Percentiles rank a stretch among this genome's conserved stretches.
These are phyloP conservation scores for Zalophus californianus DNA, from an alignment of 2,797 vertebrate genomes.

Conservation along the genomic window DNA sequence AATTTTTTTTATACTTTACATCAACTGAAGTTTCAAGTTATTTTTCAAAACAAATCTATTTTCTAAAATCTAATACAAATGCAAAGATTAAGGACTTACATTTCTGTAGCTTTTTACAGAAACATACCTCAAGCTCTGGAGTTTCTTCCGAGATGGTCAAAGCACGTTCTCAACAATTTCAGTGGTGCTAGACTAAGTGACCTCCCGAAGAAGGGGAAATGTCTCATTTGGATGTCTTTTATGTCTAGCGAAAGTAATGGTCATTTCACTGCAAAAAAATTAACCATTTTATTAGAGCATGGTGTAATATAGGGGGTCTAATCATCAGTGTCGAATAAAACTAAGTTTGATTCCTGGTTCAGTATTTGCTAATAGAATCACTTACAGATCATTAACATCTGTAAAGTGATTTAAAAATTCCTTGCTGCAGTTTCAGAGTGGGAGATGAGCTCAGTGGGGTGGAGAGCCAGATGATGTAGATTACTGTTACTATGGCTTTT, in stretches of 20 bases:
- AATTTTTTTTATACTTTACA: not conserved
- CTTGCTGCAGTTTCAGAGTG: not conserved
- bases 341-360: constrained; percentile 28
- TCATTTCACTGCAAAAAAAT: constrained; percentile 47
- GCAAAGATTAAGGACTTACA: not conserved
- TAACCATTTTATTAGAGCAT: constrained; percentile 21
- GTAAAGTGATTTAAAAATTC: constrained; percentile 42
- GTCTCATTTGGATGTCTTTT: constrained; percentile 4
- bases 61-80: constrained; percentile 21
- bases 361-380: constrained; percentile 46
- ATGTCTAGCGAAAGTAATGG: not conserved
- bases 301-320: not conserved
- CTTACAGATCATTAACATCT: constrained; percentile 45
- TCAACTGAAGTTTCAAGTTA: not conserved
- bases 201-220: not conserved
- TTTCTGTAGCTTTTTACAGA: not conserved
- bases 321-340: constrained; percentile 37
- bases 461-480: not conserved
- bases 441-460: not conserved
- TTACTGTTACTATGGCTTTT: not conserved
- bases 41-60: not conserved
- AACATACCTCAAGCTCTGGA: not conserved
- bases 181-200: not conserved
- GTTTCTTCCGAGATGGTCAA: constrained; percentile 15
- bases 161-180: not conserved